Conservation (phyloP, 2,888 invertebrate species). For the Epiblema foenella region DNA sequence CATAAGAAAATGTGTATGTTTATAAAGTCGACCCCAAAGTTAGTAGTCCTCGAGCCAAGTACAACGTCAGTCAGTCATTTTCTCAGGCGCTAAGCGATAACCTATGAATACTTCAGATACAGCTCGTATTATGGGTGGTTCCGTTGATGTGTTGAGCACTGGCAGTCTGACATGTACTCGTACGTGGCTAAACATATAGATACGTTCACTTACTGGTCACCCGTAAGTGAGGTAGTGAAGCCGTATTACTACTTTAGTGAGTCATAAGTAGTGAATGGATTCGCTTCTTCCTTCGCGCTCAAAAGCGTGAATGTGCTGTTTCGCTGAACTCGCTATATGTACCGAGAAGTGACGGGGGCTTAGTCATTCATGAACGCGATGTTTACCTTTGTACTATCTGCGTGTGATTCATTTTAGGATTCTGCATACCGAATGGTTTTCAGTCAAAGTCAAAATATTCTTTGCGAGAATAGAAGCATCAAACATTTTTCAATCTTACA, state of each 20-base stretch:
- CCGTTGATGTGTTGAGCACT: too few relatives aligned
- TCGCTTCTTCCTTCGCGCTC: conserved; percentile 33
- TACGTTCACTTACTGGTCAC: conserved; percentile 34
- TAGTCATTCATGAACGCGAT: conserved; percentile 34
- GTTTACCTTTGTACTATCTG: conserved; percentile 37
- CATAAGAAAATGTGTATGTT: too few relatives aligned
- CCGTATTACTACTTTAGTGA: conserved; percentile 47
- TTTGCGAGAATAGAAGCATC: too few relatives aligned
- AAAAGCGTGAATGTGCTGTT: conserved; percentile 29
- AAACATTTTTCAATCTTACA: too few relatives aligned
- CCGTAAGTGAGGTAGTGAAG: conserved; percentile 32
- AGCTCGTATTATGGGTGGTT: too few relatives aligned
- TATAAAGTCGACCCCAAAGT: too few relatives aligned
- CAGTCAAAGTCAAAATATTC: too few relatives aligned
- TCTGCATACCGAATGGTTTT: not conserved
- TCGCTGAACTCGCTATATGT: conserved; percentile 11
- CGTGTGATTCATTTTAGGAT: conserved; percentile 33
- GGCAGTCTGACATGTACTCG: too few relatives aligned
- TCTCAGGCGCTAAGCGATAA: too few relatives aligned
- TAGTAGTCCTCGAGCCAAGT: too few relatives aligned
- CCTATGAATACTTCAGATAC: too few relatives aligned
- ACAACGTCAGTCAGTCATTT: too few relatives aligned
- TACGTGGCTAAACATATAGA: not conserved
- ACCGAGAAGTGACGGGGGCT: conserved; percentile 25
- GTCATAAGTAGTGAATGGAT: conserved; percentile 46